These are phyloP conservation scores for Belonocnema kinseyi DNA, from an alignment of 1,140 invertebrate species.

Conservation along the genomic window DNA sequence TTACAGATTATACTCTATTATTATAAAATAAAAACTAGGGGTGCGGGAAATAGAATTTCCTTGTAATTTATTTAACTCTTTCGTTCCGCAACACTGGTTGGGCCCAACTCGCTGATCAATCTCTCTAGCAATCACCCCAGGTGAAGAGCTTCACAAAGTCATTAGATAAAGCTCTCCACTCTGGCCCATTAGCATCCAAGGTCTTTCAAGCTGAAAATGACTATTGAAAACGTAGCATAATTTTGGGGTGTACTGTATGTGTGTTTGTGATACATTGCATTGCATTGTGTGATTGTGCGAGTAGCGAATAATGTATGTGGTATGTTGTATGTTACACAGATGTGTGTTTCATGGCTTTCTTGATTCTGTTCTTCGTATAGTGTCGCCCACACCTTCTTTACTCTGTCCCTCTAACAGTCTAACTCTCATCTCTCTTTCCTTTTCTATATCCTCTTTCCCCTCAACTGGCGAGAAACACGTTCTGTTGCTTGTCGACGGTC, in stretches of 20 bases:
- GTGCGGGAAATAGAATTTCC: too few species aligned
- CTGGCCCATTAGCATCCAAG: too few species aligned
- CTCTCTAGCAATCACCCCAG: too few species aligned
- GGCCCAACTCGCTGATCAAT: too few species aligned
- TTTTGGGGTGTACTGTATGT: background rate
- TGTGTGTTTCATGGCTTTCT: conserved; percentile 46
- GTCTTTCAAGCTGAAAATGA: too few species aligned
- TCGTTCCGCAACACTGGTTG: too few species aligned
- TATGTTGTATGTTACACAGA: conserved; percentile 28
- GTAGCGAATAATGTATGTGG: background rate
- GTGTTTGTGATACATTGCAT: background rate
- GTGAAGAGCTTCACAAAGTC: too few species aligned
- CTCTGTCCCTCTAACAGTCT: conserved; percentile 1
- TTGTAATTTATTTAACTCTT: too few species aligned
- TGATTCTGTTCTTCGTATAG: conserved; percentile 42
- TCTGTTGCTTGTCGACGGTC: conserved; percentile 46
- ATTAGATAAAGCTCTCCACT: too few species aligned
- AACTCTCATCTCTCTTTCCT: conserved; percentile 11
- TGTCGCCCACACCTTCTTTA: conserved; percentile 33
- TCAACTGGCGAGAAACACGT: conserved; percentile 53
- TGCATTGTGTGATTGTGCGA: background rate
- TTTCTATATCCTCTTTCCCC: conserved; percentile 40
- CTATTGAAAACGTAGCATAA: too few species aligned
- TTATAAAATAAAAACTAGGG: too few species aligned
- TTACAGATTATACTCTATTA: too few species aligned